Evolutionary conservation across 2,113 vertebrate species (phyloP).

Genomic region (Guaruba guarouba): DNA sequence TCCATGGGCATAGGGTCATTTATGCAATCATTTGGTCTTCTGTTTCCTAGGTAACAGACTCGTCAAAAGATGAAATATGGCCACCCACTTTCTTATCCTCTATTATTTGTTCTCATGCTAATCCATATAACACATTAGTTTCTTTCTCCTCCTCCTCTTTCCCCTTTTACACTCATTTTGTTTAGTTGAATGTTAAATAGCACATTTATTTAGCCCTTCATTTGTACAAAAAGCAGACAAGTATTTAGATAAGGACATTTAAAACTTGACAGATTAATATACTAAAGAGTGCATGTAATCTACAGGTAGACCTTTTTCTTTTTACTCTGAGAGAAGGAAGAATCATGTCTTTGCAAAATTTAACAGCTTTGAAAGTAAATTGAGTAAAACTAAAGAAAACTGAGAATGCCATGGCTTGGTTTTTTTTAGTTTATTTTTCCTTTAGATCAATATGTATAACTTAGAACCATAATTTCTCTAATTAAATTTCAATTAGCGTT

Average conservation of each 20-base stretch:
- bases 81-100: conserved; percentile 56
- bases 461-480: not conserved
- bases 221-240: conserved; percentile 15
- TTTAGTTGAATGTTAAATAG: conserved; percentile 4
- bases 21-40: conserved; percentile 53
- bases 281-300: not conserved
- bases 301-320: not conserved
- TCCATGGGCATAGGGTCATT: conserved; percentile 67
- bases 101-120: conserved; percentile 60
- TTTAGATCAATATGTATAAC: not conserved
- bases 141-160: not conserved
- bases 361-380: not conserved
- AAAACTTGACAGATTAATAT: not conserved
- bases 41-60: conserved; percentile 76
- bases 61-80: conserved; percentile 60
- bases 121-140: conserved; percentile 55
- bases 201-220: conserved; percentile 22
- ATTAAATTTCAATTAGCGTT: not conserved
- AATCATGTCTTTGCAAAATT: not conserved
- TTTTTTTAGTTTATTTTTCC: not conserved
- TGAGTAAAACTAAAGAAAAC: not conserved
- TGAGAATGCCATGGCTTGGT: not conserved
- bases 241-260: not conserved
- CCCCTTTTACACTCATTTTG: not conserved
- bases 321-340: not conserved